These are phyloP conservation scores for Camponotus fellah DNA, from an alignment of 2,888 invertebrate species.

Conservation along the genomic window DNA sequence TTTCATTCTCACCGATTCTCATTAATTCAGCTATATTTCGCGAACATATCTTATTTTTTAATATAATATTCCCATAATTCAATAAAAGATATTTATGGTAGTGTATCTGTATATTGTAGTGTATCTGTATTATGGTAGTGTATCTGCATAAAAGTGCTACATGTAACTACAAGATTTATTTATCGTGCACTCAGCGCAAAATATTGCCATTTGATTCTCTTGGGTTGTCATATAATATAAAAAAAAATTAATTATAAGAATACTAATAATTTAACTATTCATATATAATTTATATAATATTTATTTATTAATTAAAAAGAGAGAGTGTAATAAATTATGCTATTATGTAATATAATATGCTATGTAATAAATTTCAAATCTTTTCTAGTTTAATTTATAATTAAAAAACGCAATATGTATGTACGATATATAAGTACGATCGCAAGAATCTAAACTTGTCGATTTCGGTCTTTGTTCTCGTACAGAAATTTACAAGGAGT, in stretches of 20 bases:
- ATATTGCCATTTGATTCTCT: not conserved
- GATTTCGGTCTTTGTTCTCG: conserved; percentile 23
- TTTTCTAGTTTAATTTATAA: not conserved
- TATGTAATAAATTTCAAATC: not conserved
- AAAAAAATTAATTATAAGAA: conserved; percentile 9
- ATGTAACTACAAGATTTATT: conserved; percentile 6
- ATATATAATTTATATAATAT: not conserved
- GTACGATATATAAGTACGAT: not conserved
- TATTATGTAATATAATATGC: not conserved
- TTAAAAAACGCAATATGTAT: conserved; percentile 5
- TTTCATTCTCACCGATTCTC: conserved; percentile 7
- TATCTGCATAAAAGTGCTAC: not conserved
- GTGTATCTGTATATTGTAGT: not conserved
- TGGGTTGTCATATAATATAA: not conserved
- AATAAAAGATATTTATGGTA: not conserved
- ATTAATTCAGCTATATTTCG: conserved; percentile 6
- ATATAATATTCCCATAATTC: conserved; percentile 1
- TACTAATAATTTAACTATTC: not conserved
- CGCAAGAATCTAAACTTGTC: not conserved
- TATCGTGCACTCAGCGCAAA: not conserved
- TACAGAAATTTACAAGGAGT: conserved; percentile 24
- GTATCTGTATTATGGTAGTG: not conserved
- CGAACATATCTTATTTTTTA: conserved; percentile 23
- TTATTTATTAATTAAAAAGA: not conserved
- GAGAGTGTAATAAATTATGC: not conserved